Conservation (phyloP, 2,113 vertebrate species). For the Pampusana beccarii region DNA sequence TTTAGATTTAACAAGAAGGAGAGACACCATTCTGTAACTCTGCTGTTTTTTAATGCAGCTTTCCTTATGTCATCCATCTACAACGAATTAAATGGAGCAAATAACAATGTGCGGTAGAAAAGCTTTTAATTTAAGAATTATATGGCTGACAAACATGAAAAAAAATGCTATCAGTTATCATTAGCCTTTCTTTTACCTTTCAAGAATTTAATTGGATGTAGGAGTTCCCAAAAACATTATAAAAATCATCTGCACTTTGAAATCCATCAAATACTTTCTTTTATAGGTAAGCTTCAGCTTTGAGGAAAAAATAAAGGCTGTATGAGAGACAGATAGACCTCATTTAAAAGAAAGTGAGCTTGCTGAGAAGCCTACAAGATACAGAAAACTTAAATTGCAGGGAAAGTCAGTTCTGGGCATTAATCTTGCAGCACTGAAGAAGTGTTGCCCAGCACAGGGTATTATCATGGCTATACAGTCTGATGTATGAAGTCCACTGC, state of each 20-base stretch:
- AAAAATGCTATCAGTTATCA: neutral
- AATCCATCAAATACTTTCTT: neutral
- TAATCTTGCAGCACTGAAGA: neutral
- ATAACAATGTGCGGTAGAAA: neutral
- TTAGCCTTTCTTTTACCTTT: neutral
- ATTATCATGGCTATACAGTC: neutral
- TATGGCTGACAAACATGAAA: neutral
- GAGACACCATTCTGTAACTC: neutral
- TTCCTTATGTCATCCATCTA: neutral
- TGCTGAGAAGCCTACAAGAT: neutral
- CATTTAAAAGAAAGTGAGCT: neutral
- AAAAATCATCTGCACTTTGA: neutral
- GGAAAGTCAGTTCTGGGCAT: neutral
- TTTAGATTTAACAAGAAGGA: neutral
- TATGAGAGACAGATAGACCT: neutral
- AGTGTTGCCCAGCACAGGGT: neutral
- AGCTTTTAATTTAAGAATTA: conserved; percentile 11
- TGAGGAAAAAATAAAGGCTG: neutral
- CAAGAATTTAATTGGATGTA: neutral
- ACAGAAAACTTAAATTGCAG: neutral
- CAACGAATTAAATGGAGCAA: conserved; percentile 4
- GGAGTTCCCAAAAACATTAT: neutral
- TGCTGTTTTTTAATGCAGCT: neutral
- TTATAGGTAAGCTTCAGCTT: neutral
- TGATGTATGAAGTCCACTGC: neutral